These are phyloP conservation scores for Cirrhinus mrigala DNA, from an alignment of 2,797 vertebrate species.

Conservation along the genomic window DNA sequence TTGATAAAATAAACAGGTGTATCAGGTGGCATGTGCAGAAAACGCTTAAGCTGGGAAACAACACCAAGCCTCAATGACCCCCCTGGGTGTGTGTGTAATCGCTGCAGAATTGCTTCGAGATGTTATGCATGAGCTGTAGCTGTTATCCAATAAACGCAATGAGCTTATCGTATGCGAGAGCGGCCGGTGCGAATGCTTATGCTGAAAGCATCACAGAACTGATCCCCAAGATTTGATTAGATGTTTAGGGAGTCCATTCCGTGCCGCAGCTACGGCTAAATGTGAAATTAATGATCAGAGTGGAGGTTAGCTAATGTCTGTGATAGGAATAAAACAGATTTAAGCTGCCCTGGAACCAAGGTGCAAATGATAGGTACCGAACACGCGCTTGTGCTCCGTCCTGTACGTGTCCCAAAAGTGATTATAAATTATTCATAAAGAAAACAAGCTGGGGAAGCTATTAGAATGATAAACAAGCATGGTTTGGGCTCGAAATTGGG, in stretches of 20 bases:
- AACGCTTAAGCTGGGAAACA: not conserved
- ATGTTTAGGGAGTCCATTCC: conserved; percentile 22
- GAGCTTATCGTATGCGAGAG: not conserved
- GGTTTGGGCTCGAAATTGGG: not conserved
- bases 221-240: conserved; percentile 16
- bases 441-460: not conserved
- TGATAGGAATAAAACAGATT: conserved; percentile 24
- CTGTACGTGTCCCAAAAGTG: not conserved
- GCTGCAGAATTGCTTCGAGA: conserved; percentile 26
- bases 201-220: conserved; percentile 14
- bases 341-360: conserved; percentile 18
- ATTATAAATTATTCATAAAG: conserved; percentile 34
- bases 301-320: conserved; percentile 23
- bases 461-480: conserved; percentile 2
- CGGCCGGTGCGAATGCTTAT: not conserved
- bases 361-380: conserved; percentile 2
- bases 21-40: not conserved
- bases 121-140: conserved; percentile 22
- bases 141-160: not conserved
- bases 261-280: not conserved
- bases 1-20: not conserved
- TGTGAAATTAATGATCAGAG: conserved; percentile 39
- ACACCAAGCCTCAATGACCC: not conserved
- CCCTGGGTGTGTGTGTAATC: not conserved
- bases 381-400: not conserved